Base-by-base conservation (phyloP, 92 coral and sea anemone species). In the Desmophyllum pertusum region DNA sequence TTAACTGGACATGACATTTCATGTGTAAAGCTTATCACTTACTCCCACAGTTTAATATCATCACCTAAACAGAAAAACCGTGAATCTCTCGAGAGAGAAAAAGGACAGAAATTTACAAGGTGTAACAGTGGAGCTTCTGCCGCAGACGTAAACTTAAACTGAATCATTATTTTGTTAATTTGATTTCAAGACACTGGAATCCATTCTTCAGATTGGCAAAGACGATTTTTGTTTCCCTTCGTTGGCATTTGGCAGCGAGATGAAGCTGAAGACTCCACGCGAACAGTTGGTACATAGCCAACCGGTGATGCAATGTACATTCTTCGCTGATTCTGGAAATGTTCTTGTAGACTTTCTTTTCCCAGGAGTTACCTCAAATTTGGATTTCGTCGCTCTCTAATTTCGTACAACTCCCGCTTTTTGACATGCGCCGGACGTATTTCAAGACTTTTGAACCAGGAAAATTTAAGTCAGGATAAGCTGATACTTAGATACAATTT, bases 401-500 rank as follows among this genome's bases (percentile, higher is more conserved):
- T 64, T 29, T 70, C 36, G 81, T 82, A 88, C 75, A 38, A 29
- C 75, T 88, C 91, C 35, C 36, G 42, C 5, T 43, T 53, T 31
- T 51, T 61, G n/a, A 81, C 67, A 23, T 87, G n/a, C 86, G 3
- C 19, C 36, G 36, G 36, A 18, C 1, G 45, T 31, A n/a, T 1
- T 29, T n/a, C 18, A 83, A 80, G 25, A 27, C 40, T 35, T 77
- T 77, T 9, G 88, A 0, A 10, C 67, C 55, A 48, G 77, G 70
- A 62, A 83, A 88, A 40, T 83, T 63, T n/a, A 88, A 46, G 36
- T 88, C 88, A 15, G 88, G 91, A 27, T 80, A n/a, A 88, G 81
- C 88, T 88, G 41, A 88, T 70, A 33, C 91, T 88, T 8, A 88
- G 25, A 61, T 83, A 77, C 3, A 88, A 30, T 21, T 30, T 14